Evolutionary conservation across 2,797 vertebrate genomes (phyloP), one percentile per base, ranked within the genome.

Genomic region (Psittacula derbiana): DNA sequence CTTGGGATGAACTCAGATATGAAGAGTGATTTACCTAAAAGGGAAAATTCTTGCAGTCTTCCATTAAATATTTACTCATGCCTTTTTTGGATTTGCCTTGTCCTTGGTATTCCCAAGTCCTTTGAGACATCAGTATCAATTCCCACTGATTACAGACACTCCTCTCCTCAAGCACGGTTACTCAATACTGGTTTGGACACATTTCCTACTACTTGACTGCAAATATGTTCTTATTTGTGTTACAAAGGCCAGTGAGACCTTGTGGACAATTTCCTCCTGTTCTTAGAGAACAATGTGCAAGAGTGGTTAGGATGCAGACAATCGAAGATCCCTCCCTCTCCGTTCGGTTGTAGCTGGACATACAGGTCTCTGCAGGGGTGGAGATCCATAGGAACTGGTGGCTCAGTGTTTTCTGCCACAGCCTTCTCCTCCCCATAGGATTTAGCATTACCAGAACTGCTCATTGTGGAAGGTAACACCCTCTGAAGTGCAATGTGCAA

Each of bases 171-270:
- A 89, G 90, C 70, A 88, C 43, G 14, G 41, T 92, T 96, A 90
- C 89, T 96, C 84, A 91, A 88, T 49, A 44, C 55, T 83, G 72
- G 57, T 80, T 88, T 94, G 93, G 72, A 89, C 24, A 20, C 41
- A 24, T 92, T 91, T 96, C 83, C 88, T 90, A 64, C 93, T 82
- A 46, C 94, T 94, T 76, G 84, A 75, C 78, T 90, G 74, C 73
- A 96, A 92, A 88, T 89, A 88, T 72, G 80, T 96, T 95, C 72
- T 57, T 95, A 76, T 94, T 97, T 97, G 91, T 94, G 65, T 94
- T 96, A 91, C 75, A 94, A 95, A 97, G 92, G 94, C 86, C 91
- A 96, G 65, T 60, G 70, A 83, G 69, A 92, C 80, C 76, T 91
- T 67, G 64, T 44, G 74, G 88, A 95, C 78, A 95, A 65, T 86